Evolutionary conservation across 2,888 invertebrate genomes (phyloP), one percentile per base, ranked within the genome.

Genomic region (Leptinotarsa tumamoca): DNA sequence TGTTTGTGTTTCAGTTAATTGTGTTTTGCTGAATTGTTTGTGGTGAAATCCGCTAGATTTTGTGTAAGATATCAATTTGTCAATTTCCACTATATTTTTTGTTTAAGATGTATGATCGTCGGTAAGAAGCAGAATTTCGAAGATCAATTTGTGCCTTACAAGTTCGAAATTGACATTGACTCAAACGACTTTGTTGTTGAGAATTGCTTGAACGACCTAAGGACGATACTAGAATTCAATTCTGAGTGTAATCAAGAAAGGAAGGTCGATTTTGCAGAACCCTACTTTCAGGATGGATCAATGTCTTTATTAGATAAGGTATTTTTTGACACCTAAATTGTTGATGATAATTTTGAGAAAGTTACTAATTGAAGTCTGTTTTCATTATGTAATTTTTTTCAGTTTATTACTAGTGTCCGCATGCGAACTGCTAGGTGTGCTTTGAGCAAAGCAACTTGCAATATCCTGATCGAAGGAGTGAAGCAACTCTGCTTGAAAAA

Each of bases 341-440:
- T 54, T 4, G 18, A n/a, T 18, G 7, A 43, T 43, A 43, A 43
- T 43, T 43, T 43, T 43, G 33, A 43, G 5, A 52, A 17, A 51
- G 51, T 51, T n/a, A n/a, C 52, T 4, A 52, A 52, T 17, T 52
- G 52, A 52, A 52, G 17, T 5, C 52, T 72, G 63, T 51, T 54
- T 54, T 23, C 27, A 27, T 2, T 69, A 3, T 17, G 15, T 4
- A 17, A 21, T 69, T 43, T 73, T 17, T 75, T 74, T 88, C 87
- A 92, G 92, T 91, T 89, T 78, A 87, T 91, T 78, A 91, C 90
- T 50, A 92, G 92, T 80, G 85, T 90, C 1, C 86, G 88, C 7
- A 91, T 91, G 82, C 90, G 92, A 87, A 84, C 92, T 85, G 87
- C 87, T 0, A 87, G 87, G 80, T 86, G 86, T 78, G 84, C 81